Conservation (phyloP, 2,888 invertebrate species). For the Eilema depressum region DNA sequence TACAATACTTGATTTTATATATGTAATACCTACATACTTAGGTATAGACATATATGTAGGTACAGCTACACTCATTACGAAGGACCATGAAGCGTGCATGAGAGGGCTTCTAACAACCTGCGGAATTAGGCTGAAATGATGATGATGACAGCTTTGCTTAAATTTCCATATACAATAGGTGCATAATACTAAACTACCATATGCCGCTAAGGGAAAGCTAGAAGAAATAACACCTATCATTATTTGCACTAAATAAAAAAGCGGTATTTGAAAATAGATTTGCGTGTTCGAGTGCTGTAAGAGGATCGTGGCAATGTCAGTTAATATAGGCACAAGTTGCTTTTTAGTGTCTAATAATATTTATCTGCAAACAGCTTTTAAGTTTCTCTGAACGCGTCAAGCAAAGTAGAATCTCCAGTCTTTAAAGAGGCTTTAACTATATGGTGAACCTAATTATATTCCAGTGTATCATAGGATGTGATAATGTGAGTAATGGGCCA, state of each 20-base stretch:
- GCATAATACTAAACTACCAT: conserved; percentile 21
- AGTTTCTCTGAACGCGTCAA: not conserved
- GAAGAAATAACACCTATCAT: not conserved
- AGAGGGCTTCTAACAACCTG: conserved; percentile 40
- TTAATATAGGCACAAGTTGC: not conserved
- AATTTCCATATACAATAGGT: conserved; percentile 25
- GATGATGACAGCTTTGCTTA: conserved; percentile 45
- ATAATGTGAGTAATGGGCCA: not conserved
- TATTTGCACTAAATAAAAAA: not conserved
- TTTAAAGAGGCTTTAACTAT: not conserved
- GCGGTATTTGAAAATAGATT: conserved; percentile 7
- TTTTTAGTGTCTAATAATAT: not conserved
- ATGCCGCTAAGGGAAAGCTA: conserved; percentile 5
- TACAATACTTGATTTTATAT: conserved; percentile 9
- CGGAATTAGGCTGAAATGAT: conserved; percentile 48
- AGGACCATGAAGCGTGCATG: conserved; percentile 50
- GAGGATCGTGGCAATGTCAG: not conserved
- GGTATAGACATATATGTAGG: not conserved
- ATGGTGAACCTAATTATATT: not conserved
- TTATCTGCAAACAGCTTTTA: not conserved
- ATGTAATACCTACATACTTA: conserved; percentile 5
- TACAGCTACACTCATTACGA: conserved; percentile 35
- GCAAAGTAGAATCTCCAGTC: not conserved
- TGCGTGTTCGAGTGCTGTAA: not conserved
- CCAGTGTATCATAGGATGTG: not conserved